These are phyloP conservation scores for Pavo muticus DNA, from an alignment of 2,113 vertebrate genomes.

Conservation along the genomic window DNA sequence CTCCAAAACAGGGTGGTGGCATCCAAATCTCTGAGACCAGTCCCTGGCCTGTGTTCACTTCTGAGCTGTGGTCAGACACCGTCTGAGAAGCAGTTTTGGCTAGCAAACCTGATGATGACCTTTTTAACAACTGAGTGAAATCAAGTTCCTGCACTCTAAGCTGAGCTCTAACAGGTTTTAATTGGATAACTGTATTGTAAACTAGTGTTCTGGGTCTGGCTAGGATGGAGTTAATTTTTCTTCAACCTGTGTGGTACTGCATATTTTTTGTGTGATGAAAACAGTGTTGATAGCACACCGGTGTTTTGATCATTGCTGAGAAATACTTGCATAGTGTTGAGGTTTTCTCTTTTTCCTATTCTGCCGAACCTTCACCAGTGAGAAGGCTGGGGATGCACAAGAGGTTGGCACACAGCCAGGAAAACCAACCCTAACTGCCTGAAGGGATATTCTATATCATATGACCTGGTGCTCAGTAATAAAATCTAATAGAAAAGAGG, in stretches of 20 bases:
- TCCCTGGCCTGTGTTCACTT: neutral
- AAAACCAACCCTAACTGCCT: neutral
- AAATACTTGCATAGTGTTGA: neutral
- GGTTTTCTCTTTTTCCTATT: neutral
- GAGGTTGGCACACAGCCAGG: neutral
- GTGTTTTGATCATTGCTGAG: neutral
- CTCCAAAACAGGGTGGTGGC: neutral
- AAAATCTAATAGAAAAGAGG: neutral
- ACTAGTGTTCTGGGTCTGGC: rapidly evolving
- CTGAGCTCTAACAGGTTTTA: neutral
- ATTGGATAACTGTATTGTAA: neutral
- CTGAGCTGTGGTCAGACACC: neutral
- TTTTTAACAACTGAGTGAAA: neutral
- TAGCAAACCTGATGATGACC: neutral
- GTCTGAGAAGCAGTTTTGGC: neutral
- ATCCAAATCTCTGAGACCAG: neutral
- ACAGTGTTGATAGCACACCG: neutral
- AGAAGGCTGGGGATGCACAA: neutral
- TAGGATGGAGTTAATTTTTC: neutral
- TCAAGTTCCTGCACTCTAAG: neutral
- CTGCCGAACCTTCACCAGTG: rapidly evolving
- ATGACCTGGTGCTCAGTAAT: neutral
- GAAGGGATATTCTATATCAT: neutral
- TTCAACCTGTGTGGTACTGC: neutral
- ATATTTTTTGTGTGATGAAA: neutral